Percentiles rank a stretch among this genome's conserved stretches.
These are phyloP conservation scores for Manis pentadactyla DNA, from an alignment of 2,797 vertebrate genomes.

Conservation along the genomic window DNA sequence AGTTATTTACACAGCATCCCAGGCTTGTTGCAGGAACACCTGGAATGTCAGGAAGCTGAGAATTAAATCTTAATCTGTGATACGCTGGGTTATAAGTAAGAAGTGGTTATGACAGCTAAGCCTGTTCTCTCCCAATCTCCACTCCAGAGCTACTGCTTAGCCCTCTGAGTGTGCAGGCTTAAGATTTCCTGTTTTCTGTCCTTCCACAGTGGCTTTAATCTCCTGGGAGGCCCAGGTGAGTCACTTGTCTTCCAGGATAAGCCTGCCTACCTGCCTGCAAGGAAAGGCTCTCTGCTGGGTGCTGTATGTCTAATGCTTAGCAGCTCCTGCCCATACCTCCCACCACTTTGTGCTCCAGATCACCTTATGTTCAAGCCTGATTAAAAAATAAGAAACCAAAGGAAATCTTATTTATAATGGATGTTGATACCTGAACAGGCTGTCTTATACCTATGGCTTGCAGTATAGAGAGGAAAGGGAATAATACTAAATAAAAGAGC, in stretches of 20 bases:
- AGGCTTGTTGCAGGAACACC: not conserved
- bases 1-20: not conserved
- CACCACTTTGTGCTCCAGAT: not conserved
- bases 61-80: not conserved
- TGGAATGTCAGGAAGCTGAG: not conserved
- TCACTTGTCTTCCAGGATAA: not conserved
- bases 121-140: not conserved
- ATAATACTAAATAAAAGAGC: constrained; percentile 43
- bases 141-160: not conserved
- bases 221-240: not conserved
- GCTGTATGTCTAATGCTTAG: not conserved
- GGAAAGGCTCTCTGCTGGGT: not conserved
- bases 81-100: not conserved
- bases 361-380: constrained; percentile 2
- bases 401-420: not conserved
- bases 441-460: not conserved
- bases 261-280: not conserved
- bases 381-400: not conserved
- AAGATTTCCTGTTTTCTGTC: not conserved
- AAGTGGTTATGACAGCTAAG: not conserved
- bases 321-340: not conserved
- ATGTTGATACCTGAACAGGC: not conserved
- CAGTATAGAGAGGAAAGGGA: not conserved
- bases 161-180: too few species aligned
- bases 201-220: not conserved